Evolutionary conservation across 2,888 invertebrate species (phyloP).

Genomic region (Sphinx pinastri): DNA sequence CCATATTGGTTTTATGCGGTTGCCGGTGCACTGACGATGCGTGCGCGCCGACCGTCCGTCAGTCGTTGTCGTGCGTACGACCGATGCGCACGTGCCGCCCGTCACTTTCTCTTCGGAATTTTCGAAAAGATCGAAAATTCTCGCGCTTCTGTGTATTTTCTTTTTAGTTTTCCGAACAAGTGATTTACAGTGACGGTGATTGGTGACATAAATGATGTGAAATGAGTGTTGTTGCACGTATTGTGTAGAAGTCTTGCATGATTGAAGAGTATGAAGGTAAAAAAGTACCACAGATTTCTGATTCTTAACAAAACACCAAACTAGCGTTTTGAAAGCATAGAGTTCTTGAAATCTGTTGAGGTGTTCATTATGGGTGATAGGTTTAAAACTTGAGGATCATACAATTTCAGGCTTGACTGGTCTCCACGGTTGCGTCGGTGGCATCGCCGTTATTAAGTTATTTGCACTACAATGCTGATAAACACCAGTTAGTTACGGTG

Average conservation of each 20-base stretch:
- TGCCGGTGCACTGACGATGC: slow-evolving; percentile 50
- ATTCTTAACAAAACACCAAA: background rate
- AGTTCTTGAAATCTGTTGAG: background rate
- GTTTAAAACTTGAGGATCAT: background rate
- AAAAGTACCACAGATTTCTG: slow-evolving; percentile 53
- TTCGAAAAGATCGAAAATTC: slow-evolving; percentile 35
- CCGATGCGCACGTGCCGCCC: slow-evolving; percentile 55
- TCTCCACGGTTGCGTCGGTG: slow-evolving; percentile 22
- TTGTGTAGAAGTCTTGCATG: slow-evolving; percentile 67
- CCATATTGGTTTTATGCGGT: slow-evolving; percentile 45
- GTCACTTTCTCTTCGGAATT: slow-evolving; percentile 29
- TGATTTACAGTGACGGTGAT: background rate
- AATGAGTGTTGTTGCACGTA: slow-evolving; percentile 52
- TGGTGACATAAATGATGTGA: slow-evolving; percentile 28
- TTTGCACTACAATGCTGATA: slow-evolving; percentile 1
- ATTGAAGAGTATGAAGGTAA: slow-evolving; percentile 65
- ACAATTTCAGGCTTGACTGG: slow-evolving; percentile 15
- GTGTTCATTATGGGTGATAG: background rate
- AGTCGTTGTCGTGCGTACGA: slow-evolving; percentile 61
- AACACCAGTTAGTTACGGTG: slow-evolving; percentile 4
- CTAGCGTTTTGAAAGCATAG: background rate
- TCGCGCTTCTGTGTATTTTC: background rate
- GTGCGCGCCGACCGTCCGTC: slow-evolving; percentile 52
- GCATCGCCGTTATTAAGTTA: slow-evolving; percentile 8
- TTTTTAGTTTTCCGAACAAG: background rate